Evolutionary conservation across 1,140 invertebrate species (phyloP), one percentile per base, ranked within the genome.

Genomic region (Drosophila tsacasi): DNA sequence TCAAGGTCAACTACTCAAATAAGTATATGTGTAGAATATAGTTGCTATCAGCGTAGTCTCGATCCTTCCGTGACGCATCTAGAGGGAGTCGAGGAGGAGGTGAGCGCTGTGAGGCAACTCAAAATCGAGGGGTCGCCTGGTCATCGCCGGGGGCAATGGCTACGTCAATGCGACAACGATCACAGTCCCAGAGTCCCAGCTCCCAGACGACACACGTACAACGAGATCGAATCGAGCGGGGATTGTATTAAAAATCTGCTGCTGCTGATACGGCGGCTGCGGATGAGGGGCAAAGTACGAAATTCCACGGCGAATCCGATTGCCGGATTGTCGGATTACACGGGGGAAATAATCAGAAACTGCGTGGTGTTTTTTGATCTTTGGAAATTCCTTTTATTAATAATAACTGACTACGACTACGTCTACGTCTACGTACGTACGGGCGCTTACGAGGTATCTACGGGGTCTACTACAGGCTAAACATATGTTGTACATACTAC

Each of bases 261-360:
- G 83, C 13, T 55, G 50, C 19, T 79, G 83, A 86, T 86, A 86
- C 54, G 35, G 49, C 42, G 27, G 44, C 42, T 40, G 12, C 55
- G 44, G 35, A 37, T 37, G 52, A 55, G 52, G 84, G 52, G 47
- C 84, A 86, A 86, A 89, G 83, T 86, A 76, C 84, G 75, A 89
- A 62, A 87, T 80, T 79, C 80, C 76, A 76, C 72, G 64, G 58
- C 58, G 21, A 55, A 37, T 37, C 58, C 61, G 40, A 76, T 59
- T 58, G 52, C 19, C 54, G 71, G 37, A 74, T 50, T 57, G 50
- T 35, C 37, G 57, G 68, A 74, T 75, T 55, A 57, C 12, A 47
- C 21, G 47, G 67, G 32, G 66, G 21, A 54, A 30, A 30, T 39
- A 32, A 25, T 30, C 39, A 21, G 13, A 30, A 25, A 40, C 15